phyloP scores from a whole-genome alignment of 2,797 vertebrate genomes.

The Pygocentrus nattereri region DNA sequence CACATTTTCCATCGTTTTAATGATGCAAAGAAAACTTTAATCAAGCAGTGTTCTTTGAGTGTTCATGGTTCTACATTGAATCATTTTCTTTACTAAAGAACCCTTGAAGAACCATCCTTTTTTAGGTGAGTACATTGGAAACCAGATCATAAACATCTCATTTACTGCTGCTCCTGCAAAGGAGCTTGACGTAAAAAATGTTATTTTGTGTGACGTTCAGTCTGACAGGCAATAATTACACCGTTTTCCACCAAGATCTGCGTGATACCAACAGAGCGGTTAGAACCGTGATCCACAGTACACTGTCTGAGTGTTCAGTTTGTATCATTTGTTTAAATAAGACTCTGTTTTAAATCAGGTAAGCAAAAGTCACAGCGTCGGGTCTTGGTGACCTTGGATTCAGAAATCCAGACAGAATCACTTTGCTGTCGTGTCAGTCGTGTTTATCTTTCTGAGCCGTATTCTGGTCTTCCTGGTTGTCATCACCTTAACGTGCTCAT shows the following conservation, averaged over 20 bases:
- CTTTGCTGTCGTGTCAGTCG: slow-evolving; percentile 8
- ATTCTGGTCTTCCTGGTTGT: background rate
- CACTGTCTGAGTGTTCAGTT: slow-evolving; percentile 34
- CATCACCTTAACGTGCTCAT: background rate
- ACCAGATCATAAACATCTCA: no score
- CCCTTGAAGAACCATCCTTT: no score
- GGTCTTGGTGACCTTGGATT: slow-evolving; percentile 12
- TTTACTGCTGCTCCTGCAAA: no score
- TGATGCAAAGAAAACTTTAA: no score
- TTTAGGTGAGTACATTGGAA: no score
- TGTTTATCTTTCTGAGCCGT: slow-evolving; percentile 12
- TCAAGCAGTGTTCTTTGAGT: no score
- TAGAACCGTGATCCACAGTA: slow-evolving; percentile 32
- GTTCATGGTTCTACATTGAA: no score
- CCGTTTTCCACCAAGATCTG: background rate
- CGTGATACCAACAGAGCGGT: background rate
- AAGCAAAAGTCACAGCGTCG: background rate
- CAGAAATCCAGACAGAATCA: background rate
- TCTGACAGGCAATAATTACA: slow-evolving; percentile 55
- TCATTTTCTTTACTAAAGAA: no score
- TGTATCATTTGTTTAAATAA: slow-evolving; percentile 47
- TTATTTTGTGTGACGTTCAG: background rate
- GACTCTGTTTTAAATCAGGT: background rate
- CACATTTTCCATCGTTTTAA: no score
- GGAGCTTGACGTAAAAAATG: background rate